Evolutionary conservation across 2,113 vertebrate genomes (phyloP), one percentile per base, ranked within the genome.

Genomic region (Prietella phreatophila): DNA sequence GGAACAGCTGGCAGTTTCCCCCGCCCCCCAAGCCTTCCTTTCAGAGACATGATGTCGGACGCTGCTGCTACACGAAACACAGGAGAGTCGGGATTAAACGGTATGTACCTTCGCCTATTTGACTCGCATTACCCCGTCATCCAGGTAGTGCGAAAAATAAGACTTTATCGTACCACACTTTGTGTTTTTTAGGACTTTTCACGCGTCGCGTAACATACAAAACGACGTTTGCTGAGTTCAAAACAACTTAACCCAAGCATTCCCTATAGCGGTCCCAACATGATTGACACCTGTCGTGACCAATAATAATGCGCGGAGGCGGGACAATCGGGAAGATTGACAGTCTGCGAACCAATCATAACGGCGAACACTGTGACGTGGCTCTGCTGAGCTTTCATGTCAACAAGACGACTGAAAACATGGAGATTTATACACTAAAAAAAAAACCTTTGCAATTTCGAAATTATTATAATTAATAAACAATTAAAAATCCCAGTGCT

Each of bases 21-120:
- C 36, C 1, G 1, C 36, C 36, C 36, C 36, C 36, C 36, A 36
- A 93, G 85, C 90, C 90, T 90, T 79, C 87, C 85, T 90, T 86
- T 86, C 87, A 92, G 87, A 85, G 85, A 94, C 89, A 90, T 89
- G 10, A 96, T 96, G 95, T 94, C 94, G 83, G 93, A 93, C 86
- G 88, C 93, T 91, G 92, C 93, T 86, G 85, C 85, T 90, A 86
- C 93, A 92, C 91, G 93, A 69, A 94, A 91, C 90, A 92, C 92
- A 91, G 94, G 92, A 90, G 94, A 95, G 85, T 88, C 94, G 6
- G 94, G 94, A 90, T 94, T 96, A 83, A 95, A 96, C 90, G 95
- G 95, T 96, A 91, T 56, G 80, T 88, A 83, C 63, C 13, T 17
- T 15, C 39, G 27, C 4, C 39, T 1, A 3, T 0, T 22, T 39